Evolutionary conservation across 2,113 vertebrate species (phyloP), one percentile per base, ranked within the genome.

Genomic region (Aegotheles bennettii): DNA sequence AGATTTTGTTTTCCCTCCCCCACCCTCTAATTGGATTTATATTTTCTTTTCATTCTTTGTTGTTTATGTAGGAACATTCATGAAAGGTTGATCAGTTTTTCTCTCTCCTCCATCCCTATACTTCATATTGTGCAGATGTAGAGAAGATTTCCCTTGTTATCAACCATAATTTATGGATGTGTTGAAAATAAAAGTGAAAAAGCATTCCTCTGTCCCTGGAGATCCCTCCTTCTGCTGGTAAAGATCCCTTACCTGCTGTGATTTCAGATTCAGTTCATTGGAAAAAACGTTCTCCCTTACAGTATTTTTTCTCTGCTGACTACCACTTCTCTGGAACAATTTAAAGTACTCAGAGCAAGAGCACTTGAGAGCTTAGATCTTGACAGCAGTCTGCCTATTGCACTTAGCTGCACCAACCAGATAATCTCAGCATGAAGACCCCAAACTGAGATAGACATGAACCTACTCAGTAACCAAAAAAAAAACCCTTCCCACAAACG

Each of bases 101-200:
- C 28, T 75, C 36, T 79, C 60, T 73, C 18, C 8, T 67, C 38
- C 5, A 36, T 85, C 48, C 51, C 23, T 70, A n/a, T 7, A 35
- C 23, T 56, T 95, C 42, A 70, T n/a, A 67, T 64, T 45, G 23
- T 73, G 35, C 45, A 65, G 25, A 33, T 74, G 16, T 67, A 83
- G 38, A 69, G 42, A 69, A 65, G 38, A 33, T 35, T 68, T 67
- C 7, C 47, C 15, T 79, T 88, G 40, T 64, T 69, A 84, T 42
- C 15, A 77, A 73, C 5, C 19, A 71, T 63, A 85, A 87, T 75
- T 78, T 50, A 61, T 61, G 36, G 42, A 59, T 28, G 23, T 42
- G 10, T 88, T 73, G 47, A 91, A 91, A 96, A 73, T 35, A 54
- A 65, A 92, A 94, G 20, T 29, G 36, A 70, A 92, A 94, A 77